Base-by-base conservation (phyloP, 2,113 vertebrate genomes). In the Lepus europaeus region DNA sequence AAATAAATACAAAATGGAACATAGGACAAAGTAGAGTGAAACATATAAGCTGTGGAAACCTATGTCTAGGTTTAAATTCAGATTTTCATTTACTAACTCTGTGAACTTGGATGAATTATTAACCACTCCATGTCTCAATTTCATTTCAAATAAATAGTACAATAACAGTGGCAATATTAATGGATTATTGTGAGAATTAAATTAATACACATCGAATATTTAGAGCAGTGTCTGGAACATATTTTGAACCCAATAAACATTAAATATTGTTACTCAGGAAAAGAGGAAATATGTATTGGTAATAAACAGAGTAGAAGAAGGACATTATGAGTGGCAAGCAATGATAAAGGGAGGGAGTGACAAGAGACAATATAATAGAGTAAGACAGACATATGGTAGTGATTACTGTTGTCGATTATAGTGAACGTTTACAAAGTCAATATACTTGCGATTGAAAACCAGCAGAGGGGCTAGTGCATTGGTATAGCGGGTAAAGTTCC, bases 71-170 rank as follows among this genome's bases (percentile, higher is more conserved):
- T 51, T 80, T 88, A 14, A 91, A 76, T 70, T 80, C 10, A 64
- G 3, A 80, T 49, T 91, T 3, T 80, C 25, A 76, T 76, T 56
- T 80, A 53, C 29, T 89, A 76, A 66, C 73, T 85, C 79, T 80
- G 20, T 70, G 36, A 66, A 5, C 13, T 69, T 29, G 2, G 9
- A 64, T 29, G 33, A 80, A 59, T 61, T 70, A 49, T 33, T 81
- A 59, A 70, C 1, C 9, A 3, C 19, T 56, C 20, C 0, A 23
- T 36, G 2, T 3, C 68, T 93, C 13, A 72, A 33, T 77, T 78
- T 53, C 27, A 73, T 78, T 22, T 83, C 16, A 36, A 7, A 63
- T 31, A 78, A 59, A 27, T 63, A 2, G 8, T 61, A 10, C 13
- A 45, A 49, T 78, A 76, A 87, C 31, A 49, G 5, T 27, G 80